Conservation (phyloP, 2,797 vertebrate genomes). For the Protonibea diacanthus region DNA sequence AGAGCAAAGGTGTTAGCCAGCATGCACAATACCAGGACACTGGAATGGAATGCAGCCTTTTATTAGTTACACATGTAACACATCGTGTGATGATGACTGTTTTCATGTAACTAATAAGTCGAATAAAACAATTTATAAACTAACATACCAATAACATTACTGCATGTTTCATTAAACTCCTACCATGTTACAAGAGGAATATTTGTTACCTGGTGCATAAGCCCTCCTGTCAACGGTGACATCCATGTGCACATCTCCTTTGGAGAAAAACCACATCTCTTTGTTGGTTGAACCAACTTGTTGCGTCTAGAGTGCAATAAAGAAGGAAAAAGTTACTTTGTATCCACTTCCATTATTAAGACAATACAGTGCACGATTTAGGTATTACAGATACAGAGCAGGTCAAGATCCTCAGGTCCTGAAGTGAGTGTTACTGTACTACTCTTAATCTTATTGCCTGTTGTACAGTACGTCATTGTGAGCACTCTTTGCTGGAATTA, state of each 20-base stretch:
- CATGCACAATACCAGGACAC: not conserved
- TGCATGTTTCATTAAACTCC: not conserved
- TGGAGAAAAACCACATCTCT: slow-evolving; percentile 92
- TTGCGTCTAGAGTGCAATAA: slow-evolving; percentile 84
- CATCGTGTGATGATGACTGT: not conserved
- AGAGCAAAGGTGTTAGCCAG: not conserved
- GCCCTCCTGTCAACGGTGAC: slow-evolving; percentile 89
- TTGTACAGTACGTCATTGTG: not conserved
- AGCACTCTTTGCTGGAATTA: not conserved
- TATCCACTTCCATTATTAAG: not conserved
- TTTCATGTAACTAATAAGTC: not conserved
- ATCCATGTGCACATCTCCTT: slow-evolving; percentile 92
- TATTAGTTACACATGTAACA: not conserved
- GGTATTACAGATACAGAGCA: not conserved
- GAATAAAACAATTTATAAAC: not conserved
- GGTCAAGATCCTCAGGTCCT: not conserved
- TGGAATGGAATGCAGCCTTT: not conserved
- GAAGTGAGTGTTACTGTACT: not conserved
- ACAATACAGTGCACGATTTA: not conserved
- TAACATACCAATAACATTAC: not conserved
- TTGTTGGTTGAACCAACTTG: slow-evolving; percentile 91
- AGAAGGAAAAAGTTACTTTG: slow-evolving; percentile 25
- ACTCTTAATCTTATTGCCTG: not conserved
- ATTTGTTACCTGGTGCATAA: slow-evolving; percentile 90
- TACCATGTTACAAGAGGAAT: not conserved